Evolutionary conservation across 2,888 invertebrate genomes (phyloP).

Genomic region (Hypercompe scribonia): DNA sequence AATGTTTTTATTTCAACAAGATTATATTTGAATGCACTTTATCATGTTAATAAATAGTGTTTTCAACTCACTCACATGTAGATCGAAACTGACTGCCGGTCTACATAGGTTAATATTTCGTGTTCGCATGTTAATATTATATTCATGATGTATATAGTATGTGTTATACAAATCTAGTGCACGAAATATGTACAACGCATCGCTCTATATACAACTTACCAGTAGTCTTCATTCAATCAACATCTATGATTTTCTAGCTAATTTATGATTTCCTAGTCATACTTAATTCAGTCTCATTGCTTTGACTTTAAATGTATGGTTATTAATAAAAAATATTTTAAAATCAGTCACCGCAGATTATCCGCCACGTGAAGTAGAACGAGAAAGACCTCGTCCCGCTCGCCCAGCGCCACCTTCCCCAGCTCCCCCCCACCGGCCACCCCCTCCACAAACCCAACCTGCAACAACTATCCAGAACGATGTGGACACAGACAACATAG

Average conservation of each 20-base stretch:
- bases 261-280: background rate
- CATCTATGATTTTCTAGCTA: background rate
- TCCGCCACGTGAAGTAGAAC: slow-evolving; percentile 60
- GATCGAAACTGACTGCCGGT: background rate
- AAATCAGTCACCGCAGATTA: slow-evolving; percentile 75
- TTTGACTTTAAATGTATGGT: background rate
- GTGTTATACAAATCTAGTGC: background rate
- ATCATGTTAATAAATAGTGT: background rate
- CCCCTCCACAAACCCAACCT: slow-evolving; percentile 38
- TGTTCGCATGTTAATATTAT: background rate
- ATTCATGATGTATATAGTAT: background rate
- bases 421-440: slow-evolving; percentile 48
- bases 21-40: background rate
- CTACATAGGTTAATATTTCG: background rate
- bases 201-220: background rate
- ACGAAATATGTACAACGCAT: background rate
- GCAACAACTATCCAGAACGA: slow-evolving; percentile 24
- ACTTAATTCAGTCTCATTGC: background rate
- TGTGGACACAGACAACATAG: slow-evolving; percentile 50
- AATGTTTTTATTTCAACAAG: background rate
- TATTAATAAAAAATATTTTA: background rate
- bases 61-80: background rate
- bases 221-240: background rate
- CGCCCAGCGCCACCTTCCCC: slow-evolving; percentile 59
- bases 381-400: slow-evolving; percentile 57